Conservation (phyloP, 2,113 vertebrate genomes). For the Lipotes vexillifer region DNA sequence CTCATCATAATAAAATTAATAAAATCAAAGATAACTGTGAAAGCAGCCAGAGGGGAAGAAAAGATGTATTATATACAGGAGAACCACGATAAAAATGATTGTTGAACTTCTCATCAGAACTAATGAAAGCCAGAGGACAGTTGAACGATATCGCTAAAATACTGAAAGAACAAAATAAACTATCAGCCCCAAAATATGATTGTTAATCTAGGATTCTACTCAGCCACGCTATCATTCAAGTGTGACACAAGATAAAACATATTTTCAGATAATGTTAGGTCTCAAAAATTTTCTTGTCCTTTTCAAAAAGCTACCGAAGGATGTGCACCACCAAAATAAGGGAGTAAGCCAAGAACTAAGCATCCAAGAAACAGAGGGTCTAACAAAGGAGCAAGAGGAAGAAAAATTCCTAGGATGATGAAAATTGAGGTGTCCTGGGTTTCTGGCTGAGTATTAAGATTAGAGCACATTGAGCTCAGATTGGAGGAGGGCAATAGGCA, state of each 20-base stretch:
- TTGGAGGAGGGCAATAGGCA: too few relatives aligned
- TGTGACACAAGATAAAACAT: background rate
- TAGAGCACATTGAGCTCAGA: too few relatives aligned
- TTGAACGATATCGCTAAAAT: background rate
- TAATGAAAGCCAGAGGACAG: background rate
- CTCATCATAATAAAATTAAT: background rate
- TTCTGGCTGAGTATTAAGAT: background rate
- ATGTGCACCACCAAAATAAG: background rate
- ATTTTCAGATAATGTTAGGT: background rate
- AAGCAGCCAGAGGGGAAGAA: background rate
- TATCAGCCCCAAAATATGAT: background rate
- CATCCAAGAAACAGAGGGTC: background rate
- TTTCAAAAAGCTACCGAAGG: background rate
- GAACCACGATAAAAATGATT: background rate
- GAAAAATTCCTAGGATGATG: background rate
- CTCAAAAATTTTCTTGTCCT: background rate
- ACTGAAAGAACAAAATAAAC: background rate
- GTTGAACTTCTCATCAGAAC: background rate
- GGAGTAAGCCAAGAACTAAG: background rate
- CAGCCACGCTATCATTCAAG: background rate
- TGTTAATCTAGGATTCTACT: background rate
- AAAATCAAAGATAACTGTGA: background rate
- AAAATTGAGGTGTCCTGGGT: rapidly evolving
- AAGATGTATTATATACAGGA: background rate
- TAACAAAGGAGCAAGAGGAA: background rate